phyloP scores from a whole-genome alignment of 53 echinoderm and acorn worm genomes.

The Holothuria leucospilota region DNA sequence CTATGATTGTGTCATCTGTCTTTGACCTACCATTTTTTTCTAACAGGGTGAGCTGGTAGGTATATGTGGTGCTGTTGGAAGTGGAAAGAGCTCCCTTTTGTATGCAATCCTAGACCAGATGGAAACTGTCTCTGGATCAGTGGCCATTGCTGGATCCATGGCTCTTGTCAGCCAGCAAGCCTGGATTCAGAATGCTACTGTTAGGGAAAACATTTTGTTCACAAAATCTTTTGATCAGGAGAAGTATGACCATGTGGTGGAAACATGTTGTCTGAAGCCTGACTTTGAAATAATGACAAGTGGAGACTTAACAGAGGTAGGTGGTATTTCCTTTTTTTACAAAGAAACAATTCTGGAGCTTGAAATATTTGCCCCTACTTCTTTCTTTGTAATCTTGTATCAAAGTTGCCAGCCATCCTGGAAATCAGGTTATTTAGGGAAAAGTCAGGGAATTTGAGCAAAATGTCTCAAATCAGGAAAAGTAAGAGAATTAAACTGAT shows the following conservation, averaged over 20 bases:
- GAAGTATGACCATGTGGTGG: conserved; percentile 67
- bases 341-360: too few relatives aligned
- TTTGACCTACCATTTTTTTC: background rate
- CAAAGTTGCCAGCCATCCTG: too few relatives aligned
- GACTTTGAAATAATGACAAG: conserved; percentile 83
- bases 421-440: too few relatives aligned
- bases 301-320: conserved; percentile 82
- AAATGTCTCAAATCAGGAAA: too few relatives aligned
- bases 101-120: conserved; percentile 79
- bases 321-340: background rate
- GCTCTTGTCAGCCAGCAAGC: conserved; percentile 87
- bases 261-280: conserved; percentile 66
- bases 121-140: conserved; percentile 57
- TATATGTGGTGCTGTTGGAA: conserved; percentile 82
- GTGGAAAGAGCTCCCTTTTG: conserved; percentile 88
- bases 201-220: conserved; percentile 81
- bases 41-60: conserved; percentile 79
- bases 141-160: conserved; percentile 70
- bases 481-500: too few relatives aligned
- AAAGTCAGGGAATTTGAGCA: too few relatives aligned
- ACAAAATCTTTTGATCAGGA: conserved; percentile 66
- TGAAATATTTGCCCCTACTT: too few relatives aligned
- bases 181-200: conserved; percentile 79
- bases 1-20: too few relatives aligned
- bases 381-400: too few relatives aligned